Conservation (phyloP, 2,888 invertebrate genomes). For the Parnassius glacialis region DNA sequence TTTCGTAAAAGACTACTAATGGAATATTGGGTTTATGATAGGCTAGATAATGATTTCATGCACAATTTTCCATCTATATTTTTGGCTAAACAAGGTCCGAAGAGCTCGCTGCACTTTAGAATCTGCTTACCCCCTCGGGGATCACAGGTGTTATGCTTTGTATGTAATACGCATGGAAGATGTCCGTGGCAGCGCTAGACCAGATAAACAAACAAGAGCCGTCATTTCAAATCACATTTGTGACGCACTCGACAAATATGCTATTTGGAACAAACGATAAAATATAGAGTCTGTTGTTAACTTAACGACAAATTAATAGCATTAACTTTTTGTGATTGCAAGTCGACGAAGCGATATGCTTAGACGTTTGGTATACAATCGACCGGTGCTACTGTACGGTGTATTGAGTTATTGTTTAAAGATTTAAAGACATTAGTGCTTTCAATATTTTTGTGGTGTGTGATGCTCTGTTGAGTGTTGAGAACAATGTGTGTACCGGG, state of each 20-base stretch:
- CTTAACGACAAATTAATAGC: slow-evolving; percentile 70
- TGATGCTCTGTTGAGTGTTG: slow-evolving; percentile 26
- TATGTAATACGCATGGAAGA: not conserved
- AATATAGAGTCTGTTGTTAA: slow-evolving; percentile 35
- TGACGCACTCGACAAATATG: slow-evolving; percentile 59
- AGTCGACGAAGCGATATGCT: slow-evolving; percentile 45
- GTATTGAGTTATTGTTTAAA: not conserved
- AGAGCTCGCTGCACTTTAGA: too few species aligned
- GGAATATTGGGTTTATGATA: too few species aligned
- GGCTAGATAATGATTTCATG: too few species aligned
- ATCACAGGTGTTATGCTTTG: not conserved
- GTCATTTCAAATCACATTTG: slow-evolving; percentile 48
- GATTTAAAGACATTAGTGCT: not conserved
- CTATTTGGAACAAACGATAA: slow-evolving; percentile 63
- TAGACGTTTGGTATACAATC: slow-evolving; percentile 37
- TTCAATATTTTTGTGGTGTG: slow-evolving; percentile 23
- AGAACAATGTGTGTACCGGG: slow-evolving; percentile 59
- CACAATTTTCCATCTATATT: too few species aligned
- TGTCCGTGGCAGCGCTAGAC: slow-evolving; percentile 26
- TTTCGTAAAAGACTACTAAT: too few species aligned
- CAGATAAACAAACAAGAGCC: slow-evolving; percentile 32
- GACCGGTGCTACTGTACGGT: slow-evolving; percentile 39
- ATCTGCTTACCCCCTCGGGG: too few species aligned
- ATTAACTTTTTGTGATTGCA: slow-evolving; percentile 47
- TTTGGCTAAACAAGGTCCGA: too few species aligned